phyloP scores from a whole-genome alignment of 2,797 vertebrate species.

The Heterohyrax brucei region DNA sequence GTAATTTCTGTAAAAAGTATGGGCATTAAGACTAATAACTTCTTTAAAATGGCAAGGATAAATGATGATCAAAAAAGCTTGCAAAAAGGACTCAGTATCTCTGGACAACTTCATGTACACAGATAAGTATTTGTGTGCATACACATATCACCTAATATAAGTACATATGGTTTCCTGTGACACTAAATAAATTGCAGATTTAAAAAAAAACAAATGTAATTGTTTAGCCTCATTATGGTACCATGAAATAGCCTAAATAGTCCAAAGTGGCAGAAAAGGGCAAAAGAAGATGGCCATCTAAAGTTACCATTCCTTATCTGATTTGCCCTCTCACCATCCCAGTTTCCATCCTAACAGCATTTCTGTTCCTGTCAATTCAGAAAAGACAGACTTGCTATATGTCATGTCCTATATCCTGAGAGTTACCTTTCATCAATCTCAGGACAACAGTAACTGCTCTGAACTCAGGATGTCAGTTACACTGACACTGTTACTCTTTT shows the following conservation, averaged over 20 bases:
- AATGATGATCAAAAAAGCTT: background rate
- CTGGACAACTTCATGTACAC: background rate
- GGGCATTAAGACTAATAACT: background rate
- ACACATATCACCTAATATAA: background rate
- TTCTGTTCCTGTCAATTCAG: background rate
- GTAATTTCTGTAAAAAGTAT: background rate
- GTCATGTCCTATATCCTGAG: background rate
- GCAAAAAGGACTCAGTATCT: background rate
- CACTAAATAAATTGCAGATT: background rate
- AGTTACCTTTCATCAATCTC: background rate
- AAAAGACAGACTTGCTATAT: background rate
- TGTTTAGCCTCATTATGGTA: background rate
- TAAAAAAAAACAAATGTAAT: background rate
- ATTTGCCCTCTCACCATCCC: background rate
- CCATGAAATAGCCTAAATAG: background rate
- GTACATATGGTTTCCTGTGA: background rate
- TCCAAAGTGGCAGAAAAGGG: background rate
- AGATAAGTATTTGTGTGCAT: background rate
- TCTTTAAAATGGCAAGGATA: background rate
- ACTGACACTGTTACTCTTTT: background rate
- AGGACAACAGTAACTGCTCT: background rate
- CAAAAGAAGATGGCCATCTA: conserved; percentile 1
- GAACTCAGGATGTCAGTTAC: conserved; percentile 56
- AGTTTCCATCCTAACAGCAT: background rate
- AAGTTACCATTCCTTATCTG: conserved; percentile 41